Evolutionary conservation across 2,113 vertebrate species (phyloP), one percentile per base, ranked within the genome.

Genomic region (Nematolebias whitei): DNA sequence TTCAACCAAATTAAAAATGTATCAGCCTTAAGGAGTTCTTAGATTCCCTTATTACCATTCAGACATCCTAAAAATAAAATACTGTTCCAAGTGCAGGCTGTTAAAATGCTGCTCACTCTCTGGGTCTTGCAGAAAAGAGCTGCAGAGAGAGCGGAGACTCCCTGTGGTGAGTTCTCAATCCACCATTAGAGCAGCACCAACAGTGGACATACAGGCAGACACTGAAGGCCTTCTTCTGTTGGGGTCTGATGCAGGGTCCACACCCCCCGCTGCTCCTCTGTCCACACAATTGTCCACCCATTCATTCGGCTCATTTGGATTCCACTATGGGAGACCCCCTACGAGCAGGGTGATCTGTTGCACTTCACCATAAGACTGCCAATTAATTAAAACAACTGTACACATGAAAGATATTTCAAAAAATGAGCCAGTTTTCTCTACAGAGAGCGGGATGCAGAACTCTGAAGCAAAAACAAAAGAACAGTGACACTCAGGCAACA

Each of bases 291-390:
- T 68, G 76, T 80, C 69, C 74, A 86, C 69, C 55, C 75, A 76
- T 90, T 88, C 78, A 86, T 83, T 74, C 74, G 63, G 59, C 79
- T 84, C 79, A 85, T 87, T 89, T 84, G 77, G 84, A 90, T 87
- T 87, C 82, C 58, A 59, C 67, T 71, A 79, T 63, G 77, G 41
- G 52, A 82, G 86, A 87, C 82, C 82, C 71, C 82, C 52, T 67
- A 88, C 74, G 56, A 78, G 80, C 55, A 16, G 55, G 52, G 56
- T 74, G 80, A 86, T 80, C 72, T 68, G 78, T 74, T 69, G 56
- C 54, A 19, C 86, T 56, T 29, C 82, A 63, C 41, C 63, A 81
- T 63, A 20, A 71, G 86, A 90, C 87, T 87, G 78, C 80, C 86
- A 86, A 89, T 89, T 79, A 71, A 79, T 84, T 55, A 61, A 79